A percentile compares a stretch with the other conserved stretches of the same genome.
phyloP scores from a whole-genome alignment of 2,113 vertebrate genomes.

The Pomatorhinus ruficollis region DNA sequence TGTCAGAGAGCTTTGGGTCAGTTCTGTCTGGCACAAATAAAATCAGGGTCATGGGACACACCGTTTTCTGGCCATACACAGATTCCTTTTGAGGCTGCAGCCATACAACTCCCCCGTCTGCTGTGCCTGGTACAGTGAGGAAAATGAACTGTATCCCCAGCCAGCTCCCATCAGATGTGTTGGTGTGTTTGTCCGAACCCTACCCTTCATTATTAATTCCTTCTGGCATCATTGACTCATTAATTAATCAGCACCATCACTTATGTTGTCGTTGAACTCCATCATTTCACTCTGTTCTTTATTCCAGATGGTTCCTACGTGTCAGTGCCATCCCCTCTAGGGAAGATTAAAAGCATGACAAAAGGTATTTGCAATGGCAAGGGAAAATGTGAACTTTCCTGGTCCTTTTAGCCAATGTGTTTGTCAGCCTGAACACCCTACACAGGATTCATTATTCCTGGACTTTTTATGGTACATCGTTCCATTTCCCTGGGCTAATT shows the following conservation, averaged over 20 bases:
- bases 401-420: not conserved
- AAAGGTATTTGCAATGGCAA: constrained; percentile 83
- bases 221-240: not conserved
- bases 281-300: constrained; percentile 2
- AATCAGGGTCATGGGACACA: not conserved
- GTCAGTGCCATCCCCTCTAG: constrained; percentile 91
- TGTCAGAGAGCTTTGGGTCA: not conserved
- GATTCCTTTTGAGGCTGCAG: not conserved
- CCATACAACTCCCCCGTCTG: fast-evolving
- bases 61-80: not conserved
- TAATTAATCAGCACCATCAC: not conserved
- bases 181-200: not conserved
- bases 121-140: not conserved
- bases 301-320: constrained; percentile 93
- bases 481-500: not conserved
- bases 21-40: not conserved
- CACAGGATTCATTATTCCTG: not conserved
- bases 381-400: not conserved
- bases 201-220: not conserved
- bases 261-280: not conserved
- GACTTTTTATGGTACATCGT: not conserved
- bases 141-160: not conserved
- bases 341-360: constrained; percentile 97
- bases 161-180: not conserved
- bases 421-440: not conserved